phyloP scores from a whole-genome alignment of 2,113 vertebrate species.

The Capreolus pygargus region DNA sequence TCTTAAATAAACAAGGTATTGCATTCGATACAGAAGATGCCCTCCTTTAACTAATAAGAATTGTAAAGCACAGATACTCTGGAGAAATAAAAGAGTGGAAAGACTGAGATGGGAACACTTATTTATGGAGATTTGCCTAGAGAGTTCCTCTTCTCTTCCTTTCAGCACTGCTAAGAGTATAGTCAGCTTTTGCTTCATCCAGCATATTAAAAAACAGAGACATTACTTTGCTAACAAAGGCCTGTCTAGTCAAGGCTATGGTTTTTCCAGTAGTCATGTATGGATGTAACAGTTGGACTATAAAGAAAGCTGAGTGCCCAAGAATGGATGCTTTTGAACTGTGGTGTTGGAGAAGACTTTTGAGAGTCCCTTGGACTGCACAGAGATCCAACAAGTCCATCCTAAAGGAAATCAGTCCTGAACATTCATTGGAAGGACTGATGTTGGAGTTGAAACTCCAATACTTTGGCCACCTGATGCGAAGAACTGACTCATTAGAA shows the following conservation, averaged over 20 bases:
- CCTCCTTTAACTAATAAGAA: background rate
- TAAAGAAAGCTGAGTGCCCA: fast-evolving
- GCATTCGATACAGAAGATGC: background rate
- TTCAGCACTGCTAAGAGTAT: background rate
- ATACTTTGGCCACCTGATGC: background rate
- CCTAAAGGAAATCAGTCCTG: background rate
- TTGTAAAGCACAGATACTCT: background rate
- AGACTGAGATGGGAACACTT: background rate
- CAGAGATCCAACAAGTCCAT: background rate
- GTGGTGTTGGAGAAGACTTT: background rate
- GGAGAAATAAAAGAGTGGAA: background rate
- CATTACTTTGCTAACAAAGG: background rate
- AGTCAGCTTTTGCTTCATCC: background rate
- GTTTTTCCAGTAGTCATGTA: background rate
- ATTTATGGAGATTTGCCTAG: background rate
- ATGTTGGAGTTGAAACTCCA: background rate
- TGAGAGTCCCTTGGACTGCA: background rate
- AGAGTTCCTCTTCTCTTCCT: background rate
- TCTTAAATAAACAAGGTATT: background rate
- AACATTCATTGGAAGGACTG: background rate
- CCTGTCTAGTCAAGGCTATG: background rate
- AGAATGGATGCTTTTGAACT: background rate
- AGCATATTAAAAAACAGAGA: background rate
- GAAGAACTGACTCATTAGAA: background rate
- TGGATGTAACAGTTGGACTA: background rate